Percentiles rank a stretch among this genome's conserved stretches.
Evolutionary conservation across 2,113 vertebrate species (phyloP).

Genomic region (Melanotaenia duboulayi): DNA sequence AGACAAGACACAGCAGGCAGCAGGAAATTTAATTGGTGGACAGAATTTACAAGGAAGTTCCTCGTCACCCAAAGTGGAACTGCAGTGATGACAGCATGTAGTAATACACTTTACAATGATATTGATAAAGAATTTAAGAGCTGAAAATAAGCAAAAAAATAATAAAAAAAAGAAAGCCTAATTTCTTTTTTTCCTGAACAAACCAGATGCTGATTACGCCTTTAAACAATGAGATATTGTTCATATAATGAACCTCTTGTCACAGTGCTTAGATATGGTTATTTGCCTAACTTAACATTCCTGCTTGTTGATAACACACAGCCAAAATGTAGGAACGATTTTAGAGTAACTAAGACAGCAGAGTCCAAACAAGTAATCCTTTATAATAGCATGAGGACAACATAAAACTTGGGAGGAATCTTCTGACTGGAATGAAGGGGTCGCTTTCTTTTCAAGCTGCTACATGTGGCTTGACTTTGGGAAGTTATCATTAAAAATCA

Average conservation of each 20-base stretch:
- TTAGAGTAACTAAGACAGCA: conserved; percentile 61
- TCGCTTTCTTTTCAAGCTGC: conserved; percentile 57
- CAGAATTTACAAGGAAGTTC: conserved; percentile 68
- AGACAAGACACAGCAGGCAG: conserved; percentile 74
- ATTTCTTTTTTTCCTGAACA: conserved; percentile 31
- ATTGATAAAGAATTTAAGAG: conserved; percentile 55
- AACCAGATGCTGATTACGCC: conserved; percentile 60
- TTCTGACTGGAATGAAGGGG: conserved; percentile 22
- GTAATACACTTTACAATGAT: conserved; percentile 67
- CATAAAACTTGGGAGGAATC: conserved; percentile 15
- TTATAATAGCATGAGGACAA: conserved; percentile 33
- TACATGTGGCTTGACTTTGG: conserved; percentile 79
- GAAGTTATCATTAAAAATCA: conserved; percentile 44
- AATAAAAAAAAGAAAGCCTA: conserved; percentile 41
- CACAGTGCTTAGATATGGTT: conserved; percentile 92
- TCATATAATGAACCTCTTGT: conserved; percentile 76
- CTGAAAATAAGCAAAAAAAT: conserved; percentile 45
- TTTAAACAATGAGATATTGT: conserved; percentile 59
- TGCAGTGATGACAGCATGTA: conserved; percentile 65
- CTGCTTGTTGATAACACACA: conserved; percentile 66
- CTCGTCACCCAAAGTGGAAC: conserved; percentile 47
- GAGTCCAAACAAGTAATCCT: conserved; percentile 41
- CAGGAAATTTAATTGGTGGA: conserved; percentile 79
- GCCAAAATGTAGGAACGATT: conserved; percentile 70
- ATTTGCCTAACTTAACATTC: conserved; percentile 61